Evolutionary conservation across 2,888 invertebrate genomes (phyloP).

Genomic region (Phragmatobia fuliginosa): DNA sequence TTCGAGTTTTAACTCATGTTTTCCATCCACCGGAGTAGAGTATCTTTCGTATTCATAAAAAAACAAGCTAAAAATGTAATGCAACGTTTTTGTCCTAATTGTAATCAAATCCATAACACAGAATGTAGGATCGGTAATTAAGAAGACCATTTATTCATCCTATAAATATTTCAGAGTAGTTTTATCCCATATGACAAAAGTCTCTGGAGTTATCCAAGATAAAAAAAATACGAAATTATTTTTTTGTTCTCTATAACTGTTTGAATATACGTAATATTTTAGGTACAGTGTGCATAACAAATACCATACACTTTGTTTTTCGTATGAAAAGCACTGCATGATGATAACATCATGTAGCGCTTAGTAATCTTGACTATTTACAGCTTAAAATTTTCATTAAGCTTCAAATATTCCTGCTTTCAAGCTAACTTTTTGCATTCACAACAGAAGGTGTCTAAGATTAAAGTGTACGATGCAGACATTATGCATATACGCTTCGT

Average conservation of each 20-base stretch:
- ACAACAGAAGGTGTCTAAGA: conserved; percentile 1
- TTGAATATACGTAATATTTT: no score
- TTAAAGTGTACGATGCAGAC: background rate
- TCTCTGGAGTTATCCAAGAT: background rate
- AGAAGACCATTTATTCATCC: no score
- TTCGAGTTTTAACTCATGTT: no score
- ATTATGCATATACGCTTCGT: background rate
- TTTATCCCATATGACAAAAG: background rate
- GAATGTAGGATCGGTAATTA: background rate
- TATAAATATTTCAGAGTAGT: background rate
- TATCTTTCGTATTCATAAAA: no score
- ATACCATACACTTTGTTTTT: background rate
- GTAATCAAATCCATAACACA: background rate
- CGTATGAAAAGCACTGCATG: background rate
- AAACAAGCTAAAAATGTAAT: background rate
- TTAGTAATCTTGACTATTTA: background rate
- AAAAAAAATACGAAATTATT: background rate
- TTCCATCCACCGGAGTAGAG: no score
- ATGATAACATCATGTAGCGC: background rate
- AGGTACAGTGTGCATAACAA: background rate
- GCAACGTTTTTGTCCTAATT: background rate
- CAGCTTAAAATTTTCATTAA: conserved; percentile 29
- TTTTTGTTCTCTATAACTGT: background rate
- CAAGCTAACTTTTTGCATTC: conserved; percentile 4
- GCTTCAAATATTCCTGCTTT: background rate